Conservation (phyloP, 2,113 vertebrate species). For the Athene cunicularia region DNA sequence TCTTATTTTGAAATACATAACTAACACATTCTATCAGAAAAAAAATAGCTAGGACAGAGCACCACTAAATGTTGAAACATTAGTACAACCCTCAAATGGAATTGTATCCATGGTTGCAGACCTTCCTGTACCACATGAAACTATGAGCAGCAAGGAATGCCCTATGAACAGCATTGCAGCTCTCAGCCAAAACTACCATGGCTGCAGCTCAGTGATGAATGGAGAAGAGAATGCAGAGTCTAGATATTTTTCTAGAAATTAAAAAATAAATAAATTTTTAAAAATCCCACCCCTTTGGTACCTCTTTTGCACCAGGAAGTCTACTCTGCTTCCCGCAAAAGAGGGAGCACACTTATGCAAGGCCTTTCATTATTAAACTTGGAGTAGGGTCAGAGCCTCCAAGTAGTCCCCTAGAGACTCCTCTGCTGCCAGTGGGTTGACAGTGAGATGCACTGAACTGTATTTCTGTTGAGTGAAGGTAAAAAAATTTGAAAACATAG, state of each 20-base stretch:
- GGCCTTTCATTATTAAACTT: not conserved
- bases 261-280: not conserved
- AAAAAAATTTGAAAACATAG: not conserved
- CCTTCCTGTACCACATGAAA: not conserved
- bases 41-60: not conserved
- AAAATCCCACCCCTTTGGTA: not conserved
- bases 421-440: not conserved
- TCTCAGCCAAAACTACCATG: not conserved
- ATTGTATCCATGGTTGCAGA: not conserved
- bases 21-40: not conserved
- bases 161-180: not conserved
- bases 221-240: not conserved
- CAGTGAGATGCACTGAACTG: not conserved
- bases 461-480: not conserved
- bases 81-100: not conserved
- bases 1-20: not conserved
- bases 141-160: not conserved
- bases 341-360: not conserved
- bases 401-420: not conserved
- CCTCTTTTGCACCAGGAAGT: not conserved
- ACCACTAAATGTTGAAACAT: not conserved
- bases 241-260: not conserved
- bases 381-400: not conserved
- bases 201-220: not conserved
- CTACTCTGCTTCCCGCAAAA: not conserved